These are phyloP conservation scores for Agonopterix subpropinquella DNA, from an alignment of 2,888 invertebrate genomes.

Conservation along the genomic window DNA sequence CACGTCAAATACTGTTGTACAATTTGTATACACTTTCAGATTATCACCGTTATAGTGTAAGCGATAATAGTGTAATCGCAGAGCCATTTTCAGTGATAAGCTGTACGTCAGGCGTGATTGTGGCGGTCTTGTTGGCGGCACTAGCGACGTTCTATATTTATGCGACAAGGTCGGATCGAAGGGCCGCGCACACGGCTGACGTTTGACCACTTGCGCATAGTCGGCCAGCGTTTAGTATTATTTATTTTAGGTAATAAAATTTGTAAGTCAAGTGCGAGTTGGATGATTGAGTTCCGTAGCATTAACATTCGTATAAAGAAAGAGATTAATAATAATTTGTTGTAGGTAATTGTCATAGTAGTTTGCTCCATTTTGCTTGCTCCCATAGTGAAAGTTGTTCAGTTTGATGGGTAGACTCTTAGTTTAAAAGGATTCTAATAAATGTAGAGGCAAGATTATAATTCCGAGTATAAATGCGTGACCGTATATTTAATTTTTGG, in stretches of 20 bases:
- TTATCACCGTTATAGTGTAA: slow-evolving; percentile 40
- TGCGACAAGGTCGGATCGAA: slow-evolving; percentile 54
- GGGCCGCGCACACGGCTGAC: slow-evolving; percentile 39
- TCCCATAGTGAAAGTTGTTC: too few species aligned
- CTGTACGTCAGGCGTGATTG: slow-evolving; percentile 23
- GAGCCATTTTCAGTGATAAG: slow-evolving; percentile 71
- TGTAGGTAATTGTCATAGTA: too few species aligned
- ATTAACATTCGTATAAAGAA: too few species aligned
- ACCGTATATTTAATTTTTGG: too few species aligned
- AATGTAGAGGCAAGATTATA: too few species aligned
- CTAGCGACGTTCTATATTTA: slow-evolving; percentile 52
- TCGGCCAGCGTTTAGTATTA: slow-evolving; percentile 15
- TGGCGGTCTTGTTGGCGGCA: slow-evolving; percentile 52
- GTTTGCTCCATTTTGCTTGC: too few species aligned
- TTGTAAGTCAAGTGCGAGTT: not conserved
- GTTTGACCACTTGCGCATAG: slow-evolving; percentile 41
- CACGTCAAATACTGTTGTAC: slow-evolving; percentile 45
- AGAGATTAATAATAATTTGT: too few species aligned
- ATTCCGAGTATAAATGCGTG: too few species aligned
- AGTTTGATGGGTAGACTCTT: too few species aligned
- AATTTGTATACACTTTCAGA: slow-evolving; percentile 27
- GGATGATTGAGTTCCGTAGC: too few species aligned
- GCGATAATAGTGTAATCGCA: slow-evolving; percentile 58
- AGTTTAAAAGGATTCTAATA: too few species aligned
- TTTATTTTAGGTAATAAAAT: slow-evolving; percentile 1